Conservation (phyloP, 2,888 invertebrate genomes). For the Prionchulus punctatus region DNA sequence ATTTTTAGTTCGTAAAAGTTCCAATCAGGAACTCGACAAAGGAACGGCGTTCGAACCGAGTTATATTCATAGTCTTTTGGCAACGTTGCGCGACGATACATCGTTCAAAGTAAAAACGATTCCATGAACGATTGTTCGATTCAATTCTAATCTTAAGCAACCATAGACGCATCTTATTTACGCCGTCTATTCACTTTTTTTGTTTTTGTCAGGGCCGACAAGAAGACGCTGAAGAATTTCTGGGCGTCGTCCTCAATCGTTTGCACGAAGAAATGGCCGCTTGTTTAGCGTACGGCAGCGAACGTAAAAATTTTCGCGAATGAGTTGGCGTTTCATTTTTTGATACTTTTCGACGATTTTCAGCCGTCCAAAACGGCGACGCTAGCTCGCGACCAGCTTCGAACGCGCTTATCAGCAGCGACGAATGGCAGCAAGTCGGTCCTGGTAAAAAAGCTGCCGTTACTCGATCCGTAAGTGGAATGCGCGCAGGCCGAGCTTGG, state of each 20-base stretch:
- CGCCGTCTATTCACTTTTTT: no score
- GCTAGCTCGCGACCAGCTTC: background rate
- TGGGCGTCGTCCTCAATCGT: slow-evolving; percentile 76
- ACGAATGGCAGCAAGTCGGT: slow-evolving; percentile 26
- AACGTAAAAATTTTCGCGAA: background rate
- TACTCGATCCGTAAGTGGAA: slow-evolving; percentile 25
- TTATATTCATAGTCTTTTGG: slow-evolving; percentile 6
- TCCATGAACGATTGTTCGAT: background rate
- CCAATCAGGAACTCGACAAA: background rate
- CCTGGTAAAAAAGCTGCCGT: slow-evolving; percentile 32
- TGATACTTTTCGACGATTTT: background rate
- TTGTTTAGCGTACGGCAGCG: slow-evolving; percentile 44
- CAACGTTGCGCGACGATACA: background rate
- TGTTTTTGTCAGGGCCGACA: slow-evolving; percentile 50
- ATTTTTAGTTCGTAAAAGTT: background rate
- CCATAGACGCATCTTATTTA: no score
- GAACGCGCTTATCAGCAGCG: background rate
- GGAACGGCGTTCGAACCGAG: slow-evolving; percentile 3
- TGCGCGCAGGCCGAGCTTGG: no score
- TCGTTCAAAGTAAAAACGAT: slow-evolving; percentile 9
- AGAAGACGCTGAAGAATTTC: slow-evolving; percentile 92
- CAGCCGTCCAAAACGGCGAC: background rate
- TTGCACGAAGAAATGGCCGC: slow-evolving; percentile 92
- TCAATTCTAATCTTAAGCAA: background rate
- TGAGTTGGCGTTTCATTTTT: background rate